Evolutionary conservation across 2,113 vertebrate genomes (phyloP).

Genomic region (Callospermophilus lateralis): DNA sequence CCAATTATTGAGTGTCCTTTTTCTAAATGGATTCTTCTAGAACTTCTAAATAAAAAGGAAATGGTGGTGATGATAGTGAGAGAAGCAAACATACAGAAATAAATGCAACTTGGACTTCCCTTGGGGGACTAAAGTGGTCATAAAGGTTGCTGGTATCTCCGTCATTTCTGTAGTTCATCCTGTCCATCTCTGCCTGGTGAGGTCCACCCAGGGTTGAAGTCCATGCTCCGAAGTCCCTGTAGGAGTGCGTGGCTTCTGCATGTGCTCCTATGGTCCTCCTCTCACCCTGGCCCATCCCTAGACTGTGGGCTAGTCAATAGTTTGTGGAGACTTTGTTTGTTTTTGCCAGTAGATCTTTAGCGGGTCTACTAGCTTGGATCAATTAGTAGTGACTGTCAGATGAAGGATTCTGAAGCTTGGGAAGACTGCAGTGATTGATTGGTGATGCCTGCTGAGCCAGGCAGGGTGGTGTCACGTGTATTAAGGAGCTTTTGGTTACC

Average conservation of each 20-base stretch:
- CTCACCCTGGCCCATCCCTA: background rate
- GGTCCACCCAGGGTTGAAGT: background rate
- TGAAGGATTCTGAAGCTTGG: slow-evolving; percentile 16
- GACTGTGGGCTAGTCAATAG: background rate
- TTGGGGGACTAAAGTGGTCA: background rate
- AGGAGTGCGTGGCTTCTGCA: background rate
- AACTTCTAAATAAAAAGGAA: background rate
- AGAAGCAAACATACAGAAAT: background rate
- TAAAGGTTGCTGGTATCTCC: background rate
- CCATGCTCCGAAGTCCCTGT: background rate
- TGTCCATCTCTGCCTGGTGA: background rate
- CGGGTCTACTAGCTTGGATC: slow-evolving; percentile 47
- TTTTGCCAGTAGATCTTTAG: slow-evolving; percentile 55
- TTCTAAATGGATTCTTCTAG: slow-evolving; percentile 5
- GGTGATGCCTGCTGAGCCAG: slow-evolving; percentile 51
- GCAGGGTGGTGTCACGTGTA: background rate
- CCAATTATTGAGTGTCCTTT: background rate
- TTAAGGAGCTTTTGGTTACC: slow-evolving; percentile 12
- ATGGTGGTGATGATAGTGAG: background rate
- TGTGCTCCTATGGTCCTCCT: background rate
- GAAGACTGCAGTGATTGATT: slow-evolving; percentile 40
- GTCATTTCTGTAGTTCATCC: background rate
- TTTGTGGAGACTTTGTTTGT: background rate
- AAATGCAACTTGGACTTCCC: background rate
- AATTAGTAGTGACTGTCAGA: background rate